Conservation (phyloP, 2,113 vertebrate species). For the Micromys minutus region DNA sequence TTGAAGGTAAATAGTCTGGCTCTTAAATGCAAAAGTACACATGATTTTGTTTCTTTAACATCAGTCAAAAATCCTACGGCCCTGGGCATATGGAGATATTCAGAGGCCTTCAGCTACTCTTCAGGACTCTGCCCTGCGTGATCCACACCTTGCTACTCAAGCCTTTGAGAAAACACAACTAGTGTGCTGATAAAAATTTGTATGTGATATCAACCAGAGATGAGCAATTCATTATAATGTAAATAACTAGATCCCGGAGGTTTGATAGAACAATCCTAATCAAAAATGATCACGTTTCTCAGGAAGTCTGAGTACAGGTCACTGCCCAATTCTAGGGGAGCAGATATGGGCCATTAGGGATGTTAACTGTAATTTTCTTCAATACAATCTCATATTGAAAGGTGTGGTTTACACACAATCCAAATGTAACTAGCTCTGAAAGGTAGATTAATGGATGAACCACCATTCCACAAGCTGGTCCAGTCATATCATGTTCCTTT, state of each 20-base stretch:
- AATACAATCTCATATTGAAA: neutral
- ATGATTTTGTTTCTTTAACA: neutral
- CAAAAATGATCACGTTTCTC: neutral
- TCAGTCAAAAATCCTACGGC: neutral
- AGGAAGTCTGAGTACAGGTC: too few relatives aligned
- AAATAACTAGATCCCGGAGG: neutral
- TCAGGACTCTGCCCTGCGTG: neutral
- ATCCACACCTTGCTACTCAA: neutral
- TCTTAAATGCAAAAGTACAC: constrained; percentile 31
- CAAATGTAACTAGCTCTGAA: neutral
- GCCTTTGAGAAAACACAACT: neutral
- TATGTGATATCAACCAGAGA: neutral
- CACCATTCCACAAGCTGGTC: too few relatives aligned
- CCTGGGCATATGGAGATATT: neutral
- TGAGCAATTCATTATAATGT: neutral
- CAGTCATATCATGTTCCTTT: neutral
- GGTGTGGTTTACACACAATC: neutral
- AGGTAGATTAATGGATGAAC: neutral
- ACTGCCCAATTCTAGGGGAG: neutral
- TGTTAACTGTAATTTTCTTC: neutral
- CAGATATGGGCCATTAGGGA: neutral
- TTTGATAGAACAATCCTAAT: neutral
- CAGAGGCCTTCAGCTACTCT: neutral
- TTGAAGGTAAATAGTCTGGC: neutral
- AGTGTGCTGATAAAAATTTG: neutral